phyloP scores from a whole-genome alignment of 2,888 invertebrate species.

The Geotrupes spiniger region DNA sequence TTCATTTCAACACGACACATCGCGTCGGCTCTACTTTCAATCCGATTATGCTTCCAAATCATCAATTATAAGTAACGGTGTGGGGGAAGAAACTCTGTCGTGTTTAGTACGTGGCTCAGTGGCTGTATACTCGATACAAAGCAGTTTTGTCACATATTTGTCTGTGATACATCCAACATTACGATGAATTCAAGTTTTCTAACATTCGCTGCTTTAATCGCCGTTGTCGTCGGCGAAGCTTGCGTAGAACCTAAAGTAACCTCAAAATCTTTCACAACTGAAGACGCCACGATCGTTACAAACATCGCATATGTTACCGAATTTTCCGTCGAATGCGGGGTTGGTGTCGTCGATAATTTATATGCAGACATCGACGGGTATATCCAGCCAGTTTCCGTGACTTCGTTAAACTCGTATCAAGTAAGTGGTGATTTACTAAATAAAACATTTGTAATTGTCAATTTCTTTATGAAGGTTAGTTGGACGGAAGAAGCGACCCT shows the following conservation, averaged over 20 bases:
- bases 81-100: neutral
- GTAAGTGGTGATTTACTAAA: slow-evolving; percentile 53
- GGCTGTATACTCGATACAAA: too few relatives aligned
- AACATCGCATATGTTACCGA: slow-evolving; percentile 90
- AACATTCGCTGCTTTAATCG: slow-evolving; percentile 19
- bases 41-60: slow-evolving; percentile 1
- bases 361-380: slow-evolving; percentile 89
- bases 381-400: slow-evolving; percentile 77
- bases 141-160: too few relatives aligned
- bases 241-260: slow-evolving; percentile 66
- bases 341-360: slow-evolving; percentile 62
- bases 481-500: slow-evolving; percentile 88
- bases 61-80: neutral
- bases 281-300: slow-evolving; percentile 88
- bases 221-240: slow-evolving; percentile 40
- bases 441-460: neutral
- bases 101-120: neutral
- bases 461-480: slow-evolving; percentile 69
- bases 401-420: slow-evolving; percentile 80
- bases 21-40: too few relatives aligned
- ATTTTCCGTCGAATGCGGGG: slow-evolving; percentile 79
- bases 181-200: neutral
- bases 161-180: neutral
- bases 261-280: slow-evolving; percentile 83
- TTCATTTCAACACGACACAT: too few relatives aligned